These are phyloP conservation scores for Physella acuta DNA, from an alignment of 1,140 invertebrate genomes.

Conservation along the genomic window DNA sequence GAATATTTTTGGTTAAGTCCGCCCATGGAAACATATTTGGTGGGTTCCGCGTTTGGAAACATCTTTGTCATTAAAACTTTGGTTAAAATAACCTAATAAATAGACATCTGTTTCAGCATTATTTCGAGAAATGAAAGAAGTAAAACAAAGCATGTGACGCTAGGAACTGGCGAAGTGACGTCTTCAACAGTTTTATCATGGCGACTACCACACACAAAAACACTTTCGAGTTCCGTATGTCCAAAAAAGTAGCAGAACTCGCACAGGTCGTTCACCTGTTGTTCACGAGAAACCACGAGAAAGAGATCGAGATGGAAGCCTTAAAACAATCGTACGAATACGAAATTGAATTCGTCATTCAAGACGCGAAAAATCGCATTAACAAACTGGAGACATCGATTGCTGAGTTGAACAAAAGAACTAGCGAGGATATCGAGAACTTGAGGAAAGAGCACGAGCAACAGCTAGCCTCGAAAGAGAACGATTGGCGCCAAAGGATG, in stretches of 20 bases:
- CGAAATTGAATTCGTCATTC: constrained; percentile 47
- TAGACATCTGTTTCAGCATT: no score
- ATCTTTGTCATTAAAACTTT: no score
- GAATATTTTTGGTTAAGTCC: no score
- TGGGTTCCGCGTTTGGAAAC: no score
- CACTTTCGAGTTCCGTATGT: constrained; percentile 58
- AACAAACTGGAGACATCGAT: constrained; percentile 36
- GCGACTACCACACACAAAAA: no score
- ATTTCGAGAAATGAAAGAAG: no score
- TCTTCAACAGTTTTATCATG: no score
- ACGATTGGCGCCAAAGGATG: constrained; percentile 41
- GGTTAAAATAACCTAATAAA: no score
- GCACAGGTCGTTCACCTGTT: constrained; percentile 60
- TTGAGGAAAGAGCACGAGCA: constrained; percentile 28
- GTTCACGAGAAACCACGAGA: constrained; percentile 58
- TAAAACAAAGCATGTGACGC: no score
- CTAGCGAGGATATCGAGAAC: neutral
- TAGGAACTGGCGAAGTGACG: no score
- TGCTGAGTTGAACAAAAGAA: constrained; percentile 33
- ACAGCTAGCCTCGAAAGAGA: constrained; percentile 35
- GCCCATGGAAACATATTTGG: no score
- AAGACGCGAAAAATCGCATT: constrained; percentile 44
- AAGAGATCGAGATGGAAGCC: constrained; percentile 56
- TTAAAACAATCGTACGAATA: constrained; percentile 53
- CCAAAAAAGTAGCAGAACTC: constrained; percentile 59